phyloP scores from a whole-genome alignment of 1,140 invertebrate genomes.

The Sinella curviseta region DNA sequence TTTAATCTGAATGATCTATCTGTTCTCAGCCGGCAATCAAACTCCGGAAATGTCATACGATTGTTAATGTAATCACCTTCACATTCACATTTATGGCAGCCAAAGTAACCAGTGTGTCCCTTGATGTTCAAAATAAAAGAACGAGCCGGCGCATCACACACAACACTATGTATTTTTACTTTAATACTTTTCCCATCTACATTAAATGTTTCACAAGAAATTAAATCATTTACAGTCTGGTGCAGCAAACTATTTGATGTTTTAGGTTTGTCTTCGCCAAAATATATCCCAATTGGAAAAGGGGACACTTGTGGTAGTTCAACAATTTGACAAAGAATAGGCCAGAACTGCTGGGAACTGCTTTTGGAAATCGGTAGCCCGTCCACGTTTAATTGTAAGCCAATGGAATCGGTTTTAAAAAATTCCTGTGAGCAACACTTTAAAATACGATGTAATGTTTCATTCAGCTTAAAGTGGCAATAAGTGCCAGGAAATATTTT shows the following conservation, averaged over 20 bases:
- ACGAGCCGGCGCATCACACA: slow-evolving; percentile 53
- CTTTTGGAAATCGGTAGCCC: slow-evolving; percentile 35
- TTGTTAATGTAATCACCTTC: slow-evolving; percentile 48
- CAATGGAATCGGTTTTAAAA: background rate
- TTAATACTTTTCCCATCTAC: background rate
- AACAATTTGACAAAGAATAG: slow-evolving; percentile 23
- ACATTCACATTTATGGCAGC: slow-evolving; percentile 51
- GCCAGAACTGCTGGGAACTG: slow-evolving; percentile 34
- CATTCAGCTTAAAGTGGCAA: background rate
- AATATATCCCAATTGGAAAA: slow-evolving; percentile 32
- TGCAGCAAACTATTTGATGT: slow-evolving; percentile 38
- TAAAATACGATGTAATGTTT: background rate
- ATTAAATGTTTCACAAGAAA: slow-evolving; percentile 27
- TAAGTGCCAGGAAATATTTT: background rate
- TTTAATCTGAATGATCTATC: slow-evolving; percentile 44
- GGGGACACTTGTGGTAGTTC: background rate
- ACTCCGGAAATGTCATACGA: slow-evolving; percentile 48
- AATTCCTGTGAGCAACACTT: too few species aligned
- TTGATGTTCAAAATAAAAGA: slow-evolving; percentile 51
- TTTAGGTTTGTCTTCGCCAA: slow-evolving; percentile 29
- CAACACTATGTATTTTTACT: slow-evolving; percentile 38
- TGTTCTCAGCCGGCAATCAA: slow-evolving; percentile 3
- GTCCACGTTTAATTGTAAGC: slow-evolving; percentile 37
- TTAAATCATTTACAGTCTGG: slow-evolving; percentile 49
- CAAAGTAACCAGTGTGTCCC: slow-evolving; percentile 50